These are phyloP conservation scores for Orchestes rusci DNA, from an alignment of 2,888 invertebrate genomes.

Conservation along the genomic window DNA sequence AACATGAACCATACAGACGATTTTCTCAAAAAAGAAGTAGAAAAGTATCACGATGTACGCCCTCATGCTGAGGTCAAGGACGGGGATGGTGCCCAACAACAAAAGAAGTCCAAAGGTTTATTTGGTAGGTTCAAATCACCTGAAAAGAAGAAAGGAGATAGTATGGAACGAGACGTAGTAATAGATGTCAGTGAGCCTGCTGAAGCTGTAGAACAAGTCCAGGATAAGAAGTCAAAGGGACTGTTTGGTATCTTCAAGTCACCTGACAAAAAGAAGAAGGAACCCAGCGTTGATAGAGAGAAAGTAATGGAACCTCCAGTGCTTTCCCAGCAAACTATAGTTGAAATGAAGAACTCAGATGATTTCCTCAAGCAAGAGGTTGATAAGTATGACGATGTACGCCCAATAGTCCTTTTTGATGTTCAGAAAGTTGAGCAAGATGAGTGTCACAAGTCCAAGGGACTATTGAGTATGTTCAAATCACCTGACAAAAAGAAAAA, in stretches of 20 bases:
- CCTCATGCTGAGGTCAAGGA: slow-evolving; percentile 9
- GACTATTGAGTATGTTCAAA: slow-evolving; percentile 25
- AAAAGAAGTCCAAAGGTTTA: slow-evolving; percentile 23
- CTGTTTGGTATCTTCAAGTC: slow-evolving; percentile 13
- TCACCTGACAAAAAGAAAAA: slow-evolving; percentile 10
- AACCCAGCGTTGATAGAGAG: slow-evolving; percentile 17
- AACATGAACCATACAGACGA: slow-evolving; percentile 26
- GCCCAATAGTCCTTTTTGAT: slow-evolving; percentile 8
- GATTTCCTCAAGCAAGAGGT: slow-evolving; percentile 30
- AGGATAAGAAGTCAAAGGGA: slow-evolving; percentile 6
- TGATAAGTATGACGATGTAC: slow-evolving; percentile 23
- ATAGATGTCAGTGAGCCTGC: background rate
- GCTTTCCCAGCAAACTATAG: slow-evolving; percentile 21
- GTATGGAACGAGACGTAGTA: background rate
- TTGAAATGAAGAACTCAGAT: slow-evolving; percentile 26
- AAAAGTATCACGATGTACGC: slow-evolving; percentile 26
- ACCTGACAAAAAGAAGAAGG: slow-evolving; percentile 12
- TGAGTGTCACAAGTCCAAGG: slow-evolving; percentile 21
- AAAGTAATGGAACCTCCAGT: slow-evolving; percentile 18
- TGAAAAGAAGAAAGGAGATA: slow-evolving; percentile 7
- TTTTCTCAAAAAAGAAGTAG: slow-evolving; percentile 31
- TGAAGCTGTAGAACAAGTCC: background rate
- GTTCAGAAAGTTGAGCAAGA: slow-evolving; percentile 31
- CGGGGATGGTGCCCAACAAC: slow-evolving; percentile 8
- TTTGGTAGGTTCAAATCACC: slow-evolving; percentile 21